A percentile compares a stretch with the other conserved stretches of the same genome.
Conservation (phyloP, 2,888 invertebrate genomes). For the Blera fallax region DNA sequence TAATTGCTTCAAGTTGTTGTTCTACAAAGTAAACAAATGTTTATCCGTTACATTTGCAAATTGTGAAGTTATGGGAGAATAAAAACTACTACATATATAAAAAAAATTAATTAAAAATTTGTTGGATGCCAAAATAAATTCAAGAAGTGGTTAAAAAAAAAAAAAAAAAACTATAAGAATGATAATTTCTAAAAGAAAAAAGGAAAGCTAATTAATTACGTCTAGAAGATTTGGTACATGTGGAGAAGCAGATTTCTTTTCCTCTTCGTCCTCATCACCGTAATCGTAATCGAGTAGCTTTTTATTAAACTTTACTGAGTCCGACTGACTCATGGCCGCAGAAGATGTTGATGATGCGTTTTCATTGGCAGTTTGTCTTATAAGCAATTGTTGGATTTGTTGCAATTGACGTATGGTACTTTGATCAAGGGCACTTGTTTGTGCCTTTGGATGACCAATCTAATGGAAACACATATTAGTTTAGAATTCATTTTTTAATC, state of each 20-base stretch:
- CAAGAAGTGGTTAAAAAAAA: not conserved
- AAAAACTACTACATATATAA: not conserved
- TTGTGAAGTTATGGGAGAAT: no score
- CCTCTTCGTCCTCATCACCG: constrained; percentile 93
- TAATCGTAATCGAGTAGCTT: constrained; percentile 95
- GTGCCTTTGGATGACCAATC: constrained; percentile 79
- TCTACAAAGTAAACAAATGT: constrained; percentile 75
- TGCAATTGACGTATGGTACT: constrained; percentile 83
- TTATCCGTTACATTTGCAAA: not conserved
- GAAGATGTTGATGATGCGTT: constrained; percentile 61
- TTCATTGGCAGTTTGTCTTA: constrained; percentile 78
- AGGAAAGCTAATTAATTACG: constrained; percentile 68
- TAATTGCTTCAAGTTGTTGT: constrained; percentile 81
- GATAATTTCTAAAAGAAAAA: not conserved
- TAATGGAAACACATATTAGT: constrained; percentile 58
- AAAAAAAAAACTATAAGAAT: constrained; percentile 7
- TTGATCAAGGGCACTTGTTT: constrained; percentile 75
- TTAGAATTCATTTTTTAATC: constrained; percentile 5
- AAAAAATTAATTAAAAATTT: not conserved
- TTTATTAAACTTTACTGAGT: constrained; percentile 89
- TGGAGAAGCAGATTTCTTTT: constrained; percentile 81
- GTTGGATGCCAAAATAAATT: constrained; percentile 3
- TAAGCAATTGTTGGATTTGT: constrained; percentile 85
- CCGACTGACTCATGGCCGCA: constrained; percentile 73
- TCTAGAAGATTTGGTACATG: constrained; percentile 74